Conservation (phyloP, 2,113 vertebrate species). For the Xyliphius kryptos region DNA sequence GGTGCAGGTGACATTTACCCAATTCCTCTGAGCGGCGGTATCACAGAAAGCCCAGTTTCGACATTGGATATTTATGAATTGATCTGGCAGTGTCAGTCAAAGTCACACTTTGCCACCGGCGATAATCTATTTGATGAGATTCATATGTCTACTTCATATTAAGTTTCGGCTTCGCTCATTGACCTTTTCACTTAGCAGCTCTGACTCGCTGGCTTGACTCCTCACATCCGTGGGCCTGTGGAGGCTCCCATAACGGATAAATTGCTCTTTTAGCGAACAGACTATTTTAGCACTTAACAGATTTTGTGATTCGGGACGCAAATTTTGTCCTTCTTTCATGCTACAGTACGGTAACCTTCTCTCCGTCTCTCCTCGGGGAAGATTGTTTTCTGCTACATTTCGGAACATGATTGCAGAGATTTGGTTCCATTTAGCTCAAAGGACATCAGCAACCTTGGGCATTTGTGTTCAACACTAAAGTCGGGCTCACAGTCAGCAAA, state of each 20-base stretch:
- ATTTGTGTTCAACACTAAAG: too few species aligned
- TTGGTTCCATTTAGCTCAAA: too few species aligned
- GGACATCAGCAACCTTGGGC: too few species aligned
- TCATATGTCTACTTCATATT: conserved; percentile 66
- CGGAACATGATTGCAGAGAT: too few species aligned
- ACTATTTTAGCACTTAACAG: conserved; percentile 41
- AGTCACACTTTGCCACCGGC: conserved; percentile 56
- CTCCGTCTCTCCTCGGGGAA: too few species aligned
- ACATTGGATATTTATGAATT: conserved; percentile 62
- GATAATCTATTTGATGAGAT: conserved; percentile 62
- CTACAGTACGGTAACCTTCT: too few species aligned
- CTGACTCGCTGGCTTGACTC: conserved; percentile 48
- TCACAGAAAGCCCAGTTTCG: conserved; percentile 36
- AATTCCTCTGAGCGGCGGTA: conserved; percentile 49
- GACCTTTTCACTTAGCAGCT: conserved; percentile 65
- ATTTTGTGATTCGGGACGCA: neutral
- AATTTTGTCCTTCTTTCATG: too few species aligned
- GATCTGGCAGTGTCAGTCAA: conserved; percentile 57
- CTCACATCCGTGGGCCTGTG: conserved; percentile 48
- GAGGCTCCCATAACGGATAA: conserved; percentile 49
- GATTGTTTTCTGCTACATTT: too few species aligned
- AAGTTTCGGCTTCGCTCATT: conserved; percentile 62
- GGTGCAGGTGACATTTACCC: conserved; percentile 58
- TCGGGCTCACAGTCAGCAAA: too few species aligned
- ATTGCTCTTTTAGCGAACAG: conserved; percentile 48